A percentile compares a stretch with the other conserved stretches of the same genome.
These are phyloP conservation scores for Lottia gigantea DNA, from an alignment of 2,888 invertebrate genomes.

Conservation along the genomic window DNA sequence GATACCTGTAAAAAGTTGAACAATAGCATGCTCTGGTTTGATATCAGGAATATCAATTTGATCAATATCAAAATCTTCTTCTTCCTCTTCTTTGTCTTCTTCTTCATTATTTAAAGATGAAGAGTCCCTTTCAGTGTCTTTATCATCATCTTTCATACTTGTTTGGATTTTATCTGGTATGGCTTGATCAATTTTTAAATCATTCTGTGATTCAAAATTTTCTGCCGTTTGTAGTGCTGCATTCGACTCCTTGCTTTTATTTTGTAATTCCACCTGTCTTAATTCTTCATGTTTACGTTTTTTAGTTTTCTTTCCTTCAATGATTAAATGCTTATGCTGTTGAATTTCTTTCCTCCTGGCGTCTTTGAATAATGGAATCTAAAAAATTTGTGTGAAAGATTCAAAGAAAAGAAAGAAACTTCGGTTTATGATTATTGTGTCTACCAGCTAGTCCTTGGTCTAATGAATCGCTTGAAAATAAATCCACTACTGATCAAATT, in stretches of 20 bases:
- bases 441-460: neutral
- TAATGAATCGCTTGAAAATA: neutral
- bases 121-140: conserved; percentile 38
- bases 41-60: conserved; percentile 73
- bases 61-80: conserved; percentile 72
- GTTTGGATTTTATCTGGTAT: no score
- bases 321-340: conserved; percentile 79
- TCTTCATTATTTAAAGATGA: conserved; percentile 66
- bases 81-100: conserved; percentile 32
- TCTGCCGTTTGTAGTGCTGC: conserved; percentile 1
- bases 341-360: conserved; percentile 70
- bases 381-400: conserved; percentile 4
- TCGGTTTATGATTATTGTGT: neutral
- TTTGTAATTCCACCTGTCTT: neutral
- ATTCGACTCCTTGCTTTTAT: conserved; percentile 11
- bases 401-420: neutral
- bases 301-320: conserved; percentile 76
- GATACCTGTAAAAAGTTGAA: conserved; percentile 78
- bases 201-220: neutral
- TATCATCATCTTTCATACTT: neutral
- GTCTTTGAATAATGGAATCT: conserved; percentile 61
- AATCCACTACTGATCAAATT: neutral
- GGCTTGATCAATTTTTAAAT: no score
- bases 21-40: conserved; percentile 74
- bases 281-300: conserved; percentile 73